A percentile compares a stretch with the other conserved stretches of the same genome.
Evolutionary conservation across 2,888 invertebrate genomes (phyloP).

Genomic region (Bellardia pandia): DNA sequence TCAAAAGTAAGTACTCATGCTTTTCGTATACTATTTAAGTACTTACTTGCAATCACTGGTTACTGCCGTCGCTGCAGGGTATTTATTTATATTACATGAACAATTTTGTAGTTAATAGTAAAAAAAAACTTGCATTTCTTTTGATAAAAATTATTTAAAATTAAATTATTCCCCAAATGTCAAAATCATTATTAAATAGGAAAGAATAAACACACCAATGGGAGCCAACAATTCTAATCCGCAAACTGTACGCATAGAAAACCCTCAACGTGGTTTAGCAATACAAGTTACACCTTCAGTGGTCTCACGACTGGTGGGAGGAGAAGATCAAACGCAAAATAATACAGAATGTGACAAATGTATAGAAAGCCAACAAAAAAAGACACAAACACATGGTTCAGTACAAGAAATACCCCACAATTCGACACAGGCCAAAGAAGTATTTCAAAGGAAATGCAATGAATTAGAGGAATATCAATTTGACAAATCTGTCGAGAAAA

Average conservation of each 20-base stretch:
- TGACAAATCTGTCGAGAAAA: constrained; percentile 57
- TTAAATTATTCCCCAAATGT: not conserved
- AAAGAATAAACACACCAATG: constrained; percentile 53
- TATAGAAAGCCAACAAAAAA: not conserved
- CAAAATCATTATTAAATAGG: not conserved
- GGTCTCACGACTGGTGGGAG: constrained; percentile 47
- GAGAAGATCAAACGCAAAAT: not conserved
- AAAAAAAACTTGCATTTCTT: no score
- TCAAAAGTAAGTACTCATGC: no score
- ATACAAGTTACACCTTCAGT: constrained; percentile 62
- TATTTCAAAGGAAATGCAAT: constrained; percentile 21
- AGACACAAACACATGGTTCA: not conserved
- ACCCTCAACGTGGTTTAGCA: constrained; percentile 35
- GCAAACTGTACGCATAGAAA: constrained; percentile 66
- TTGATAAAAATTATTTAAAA: no score
- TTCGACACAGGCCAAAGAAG: constrained; percentile 4
- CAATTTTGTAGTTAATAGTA: no score
- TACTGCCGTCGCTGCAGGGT: no score
- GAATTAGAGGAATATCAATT: constrained; percentile 64
- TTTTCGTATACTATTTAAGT: no score
- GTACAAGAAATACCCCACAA: not conserved
- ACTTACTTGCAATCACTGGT: no score
- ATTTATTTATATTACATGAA: no score
- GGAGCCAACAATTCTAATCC: constrained; percentile 71
- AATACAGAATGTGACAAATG: not conserved